Percentiles rank a stretch among this genome's conserved stretches.
phyloP scores from a whole-genome alignment of 2,113 vertebrate genomes.

The Cavia porcellus region DNA sequence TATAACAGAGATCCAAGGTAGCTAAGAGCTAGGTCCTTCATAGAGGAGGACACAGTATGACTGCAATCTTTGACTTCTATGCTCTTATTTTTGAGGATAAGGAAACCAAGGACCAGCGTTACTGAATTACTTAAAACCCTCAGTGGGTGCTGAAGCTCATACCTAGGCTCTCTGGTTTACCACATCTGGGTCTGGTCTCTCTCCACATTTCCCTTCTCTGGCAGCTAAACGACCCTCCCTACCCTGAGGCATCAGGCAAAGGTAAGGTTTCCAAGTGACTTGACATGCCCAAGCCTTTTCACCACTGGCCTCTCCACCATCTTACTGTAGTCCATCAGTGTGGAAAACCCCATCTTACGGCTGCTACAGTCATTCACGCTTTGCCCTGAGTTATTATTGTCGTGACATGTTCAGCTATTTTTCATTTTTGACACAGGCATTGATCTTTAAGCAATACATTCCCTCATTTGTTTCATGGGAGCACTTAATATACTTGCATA shows the following conservation, averaged over 20 bases:
- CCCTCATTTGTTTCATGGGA: background rate
- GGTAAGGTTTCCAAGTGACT: background rate
- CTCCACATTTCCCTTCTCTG: background rate
- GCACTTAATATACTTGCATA: background rate
- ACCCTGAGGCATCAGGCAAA: background rate
- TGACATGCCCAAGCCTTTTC: background rate
- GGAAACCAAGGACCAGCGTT: background rate
- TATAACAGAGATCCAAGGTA: background rate
- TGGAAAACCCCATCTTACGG: background rate
- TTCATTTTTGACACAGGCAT: background rate
- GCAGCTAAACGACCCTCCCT: background rate
- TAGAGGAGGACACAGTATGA: background rate
- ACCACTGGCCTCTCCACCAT: background rate
- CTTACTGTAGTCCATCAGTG: background rate
- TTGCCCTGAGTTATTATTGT: constrained; percentile 33
- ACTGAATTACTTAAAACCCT: background rate
- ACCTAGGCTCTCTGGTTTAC: background rate
- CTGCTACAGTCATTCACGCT: background rate
- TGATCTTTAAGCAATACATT: background rate
- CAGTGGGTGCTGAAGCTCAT: background rate
- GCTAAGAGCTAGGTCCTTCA: background rate
- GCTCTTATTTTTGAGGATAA: background rate
- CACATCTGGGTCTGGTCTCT: background rate
- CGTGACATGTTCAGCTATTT: background rate
- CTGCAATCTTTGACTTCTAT: background rate